phyloP scores from a whole-genome alignment of 2,797 vertebrate species.

The Gymnodraco acuticeps region DNA sequence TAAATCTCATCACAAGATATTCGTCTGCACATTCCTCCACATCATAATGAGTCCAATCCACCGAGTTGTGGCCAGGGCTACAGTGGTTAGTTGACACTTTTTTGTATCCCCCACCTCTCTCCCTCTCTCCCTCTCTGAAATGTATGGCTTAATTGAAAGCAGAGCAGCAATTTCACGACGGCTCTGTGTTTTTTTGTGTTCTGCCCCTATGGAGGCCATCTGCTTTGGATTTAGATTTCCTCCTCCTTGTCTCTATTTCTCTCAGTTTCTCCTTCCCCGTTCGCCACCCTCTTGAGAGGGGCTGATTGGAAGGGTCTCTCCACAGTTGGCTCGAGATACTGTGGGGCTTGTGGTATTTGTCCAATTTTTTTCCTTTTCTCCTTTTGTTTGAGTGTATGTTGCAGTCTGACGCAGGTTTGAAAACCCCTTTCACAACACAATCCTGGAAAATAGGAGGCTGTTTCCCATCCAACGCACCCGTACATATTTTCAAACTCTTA shows the following conservation, averaged over 20 bases:
- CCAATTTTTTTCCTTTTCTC: slow-evolving; percentile 62
- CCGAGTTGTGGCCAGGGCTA: slow-evolving; percentile 53
- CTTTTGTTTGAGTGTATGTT: slow-evolving; percentile 26
- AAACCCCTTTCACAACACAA: slow-evolving; percentile 5
- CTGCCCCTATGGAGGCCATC: slow-evolving; percentile 86
- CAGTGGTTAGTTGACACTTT: slow-evolving; percentile 63
- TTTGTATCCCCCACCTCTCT: slow-evolving; percentile 40
- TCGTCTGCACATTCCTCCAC: slow-evolving; percentile 64
- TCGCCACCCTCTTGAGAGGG: slow-evolving; percentile 73
- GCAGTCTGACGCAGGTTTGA: slow-evolving; percentile 42
- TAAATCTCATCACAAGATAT: slow-evolving; percentile 20
- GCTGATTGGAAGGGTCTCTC: slow-evolving; percentile 80
- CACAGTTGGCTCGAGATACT: slow-evolving; percentile 83
- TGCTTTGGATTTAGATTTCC: slow-evolving; percentile 89
- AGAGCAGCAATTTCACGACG: slow-evolving; percentile 81
- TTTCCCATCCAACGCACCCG: slow-evolving; percentile 25
- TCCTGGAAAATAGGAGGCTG: slow-evolving; percentile 52
- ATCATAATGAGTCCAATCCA: slow-evolving; percentile 65
- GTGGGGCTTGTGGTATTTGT: slow-evolving; percentile 82
- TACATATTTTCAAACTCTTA: slow-evolving; percentile 18
- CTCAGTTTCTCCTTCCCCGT: slow-evolving; percentile 59
- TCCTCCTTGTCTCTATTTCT: slow-evolving; percentile 63
- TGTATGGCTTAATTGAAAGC: slow-evolving; percentile 88
- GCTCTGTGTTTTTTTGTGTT: slow-evolving; percentile 80
- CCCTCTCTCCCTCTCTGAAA: slow-evolving; percentile 61